Conservation (phyloP, 2,113 vertebrate genomes). For the Anhinga anhinga region DNA sequence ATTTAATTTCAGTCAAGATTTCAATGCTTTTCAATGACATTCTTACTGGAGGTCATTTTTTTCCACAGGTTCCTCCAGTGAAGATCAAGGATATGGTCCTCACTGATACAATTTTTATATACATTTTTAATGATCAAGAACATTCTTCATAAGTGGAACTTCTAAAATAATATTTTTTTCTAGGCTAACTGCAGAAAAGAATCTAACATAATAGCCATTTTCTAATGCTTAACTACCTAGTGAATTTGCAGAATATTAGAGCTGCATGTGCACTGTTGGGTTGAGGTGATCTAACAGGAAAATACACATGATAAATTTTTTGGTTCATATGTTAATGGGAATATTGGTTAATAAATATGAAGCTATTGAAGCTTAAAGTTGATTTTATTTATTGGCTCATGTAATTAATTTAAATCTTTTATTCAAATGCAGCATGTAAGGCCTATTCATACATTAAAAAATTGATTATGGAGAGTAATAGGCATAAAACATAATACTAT, state of each 20-base stretch:
- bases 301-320: background rate
- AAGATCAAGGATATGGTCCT: background rate
- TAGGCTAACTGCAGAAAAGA: background rate
- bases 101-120: background rate
- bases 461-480: background rate
- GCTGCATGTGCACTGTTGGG: background rate
- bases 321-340: background rate
- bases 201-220: background rate
- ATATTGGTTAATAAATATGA: background rate
- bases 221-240: background rate
- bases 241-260: background rate
- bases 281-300: background rate
- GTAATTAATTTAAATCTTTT: background rate
- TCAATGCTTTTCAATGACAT: background rate
- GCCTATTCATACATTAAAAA: background rate
- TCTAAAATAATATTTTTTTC: background rate
- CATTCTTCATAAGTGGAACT: background rate
- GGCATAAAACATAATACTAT: background rate
- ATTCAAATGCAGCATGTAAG: background rate
- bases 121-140: background rate
- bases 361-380: background rate
- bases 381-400: background rate
- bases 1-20: background rate
- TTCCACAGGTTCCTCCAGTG: background rate
- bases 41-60: background rate